phyloP scores from a whole-genome alignment of 2,113 vertebrate genomes.

The Protomyctophum bolini region DNA sequence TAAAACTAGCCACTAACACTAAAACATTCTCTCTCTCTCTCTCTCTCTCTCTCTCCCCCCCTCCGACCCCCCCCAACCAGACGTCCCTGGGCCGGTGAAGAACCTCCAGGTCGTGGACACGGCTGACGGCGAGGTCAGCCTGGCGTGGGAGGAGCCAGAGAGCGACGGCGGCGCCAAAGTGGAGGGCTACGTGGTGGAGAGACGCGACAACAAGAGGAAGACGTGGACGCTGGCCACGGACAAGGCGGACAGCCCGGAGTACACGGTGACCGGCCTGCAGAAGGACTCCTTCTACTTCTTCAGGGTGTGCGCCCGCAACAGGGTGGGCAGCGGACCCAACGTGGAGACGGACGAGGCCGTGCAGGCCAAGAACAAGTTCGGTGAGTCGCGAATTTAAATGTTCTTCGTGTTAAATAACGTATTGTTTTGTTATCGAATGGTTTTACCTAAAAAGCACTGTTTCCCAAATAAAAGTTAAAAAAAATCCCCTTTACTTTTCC shows the following conservation, averaged over 20 bases:
- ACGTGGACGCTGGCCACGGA: constrained; percentile 94
- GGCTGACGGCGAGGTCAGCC: constrained; percentile 92
- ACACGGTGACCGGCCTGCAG: constrained; percentile 91
- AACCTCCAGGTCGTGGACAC: constrained; percentile 94
- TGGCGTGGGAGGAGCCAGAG: constrained; percentile 95
- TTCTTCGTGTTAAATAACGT: too few species aligned
- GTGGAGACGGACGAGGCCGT: constrained; percentile 92
- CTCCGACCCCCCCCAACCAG: constrained; percentile 71
- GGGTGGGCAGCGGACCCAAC: constrained; percentile 91
- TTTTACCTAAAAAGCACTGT: too few species aligned
- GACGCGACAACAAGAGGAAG: constrained; percentile 93
- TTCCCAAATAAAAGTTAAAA: too few species aligned
- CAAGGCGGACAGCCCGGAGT: constrained; percentile 89
- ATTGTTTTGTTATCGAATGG: too few species aligned
- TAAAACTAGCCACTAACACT: too few species aligned
- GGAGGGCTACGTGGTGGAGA: constrained; percentile 89
- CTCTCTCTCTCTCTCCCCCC: too few species aligned
- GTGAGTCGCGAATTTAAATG: constrained; percentile 77
- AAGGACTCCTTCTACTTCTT: constrained; percentile 94
- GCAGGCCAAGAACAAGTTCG: constrained; percentile 95
- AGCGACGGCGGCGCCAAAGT: constrained; percentile 96
- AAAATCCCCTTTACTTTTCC: too few species aligned
- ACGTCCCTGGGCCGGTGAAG: constrained; percentile 95
- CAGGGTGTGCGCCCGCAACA: constrained; percentile 94
- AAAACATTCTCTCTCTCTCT: too few species aligned